Base-by-base conservation (phyloP, 2,888 invertebrate genomes). In the Diachrysia chrysitis region DNA sequence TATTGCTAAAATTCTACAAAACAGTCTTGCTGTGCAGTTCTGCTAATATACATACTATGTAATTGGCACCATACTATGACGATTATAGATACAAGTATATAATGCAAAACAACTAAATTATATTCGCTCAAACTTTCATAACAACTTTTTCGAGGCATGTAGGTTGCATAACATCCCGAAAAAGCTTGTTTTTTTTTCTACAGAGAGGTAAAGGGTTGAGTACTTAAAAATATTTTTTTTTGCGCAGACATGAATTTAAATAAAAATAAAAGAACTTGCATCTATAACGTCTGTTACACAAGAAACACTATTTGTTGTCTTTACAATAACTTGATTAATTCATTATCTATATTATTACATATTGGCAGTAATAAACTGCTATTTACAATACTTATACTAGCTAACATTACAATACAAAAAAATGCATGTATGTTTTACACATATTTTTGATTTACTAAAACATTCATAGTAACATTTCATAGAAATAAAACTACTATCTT, bases 21-120 rank as follows among this genome's bases (percentile, higher is more conserved):
- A 81, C 82, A 82, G 79, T 82, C 82, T 82, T 81, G 67, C 69
- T 72, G 71, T 69, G 71, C 55, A 61, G 55, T 71, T 59, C 48
- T 53, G 29, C 64, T 68, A 53, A 67, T 63, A 71, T 58, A 68
- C 73, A 78, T 48, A 70, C 54, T 71, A 29, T 70, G 51, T 51
- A 56, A 63, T 72, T 79, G 73, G 75, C 72, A 73, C 66, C 63
- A 60, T 61, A 29, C 54, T 58, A 23, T 57, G 57, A 66, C 10
- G 17, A 57, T 70, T 7, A 62, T 53, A 68, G 58, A 66, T 64
- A 61, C 69, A 66, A 59, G 23, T 54, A 57, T 16, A 37, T 10
- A 32, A 29, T 7, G 14, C 14, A 32, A 17, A n/a, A 17, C 5
- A 17, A 29, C n/a, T n/a, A n/a, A n/a, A n/a, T n/a, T n/a, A n/a